Conservation (phyloP, 2,113 vertebrate genomes). For the Tursiops truncatus region DNA sequence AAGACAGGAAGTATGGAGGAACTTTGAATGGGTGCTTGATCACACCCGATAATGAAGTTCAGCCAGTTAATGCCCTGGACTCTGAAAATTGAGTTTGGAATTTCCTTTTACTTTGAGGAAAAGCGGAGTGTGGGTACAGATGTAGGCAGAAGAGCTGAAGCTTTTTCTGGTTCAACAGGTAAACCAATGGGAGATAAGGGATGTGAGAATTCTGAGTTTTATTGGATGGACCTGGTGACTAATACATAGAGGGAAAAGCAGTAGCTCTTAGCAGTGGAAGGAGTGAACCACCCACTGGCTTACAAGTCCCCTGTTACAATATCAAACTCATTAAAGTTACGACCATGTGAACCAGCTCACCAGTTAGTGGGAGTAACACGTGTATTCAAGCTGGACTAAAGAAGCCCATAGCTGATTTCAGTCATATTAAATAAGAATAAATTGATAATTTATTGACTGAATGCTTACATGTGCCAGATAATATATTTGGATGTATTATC, state of each 20-base stretch:
- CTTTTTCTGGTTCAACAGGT: neutral
- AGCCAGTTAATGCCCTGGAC: fast-evolving
- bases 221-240: neutral
- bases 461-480: neutral
- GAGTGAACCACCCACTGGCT: neutral
- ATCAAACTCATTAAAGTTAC: neutral
- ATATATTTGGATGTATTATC: neutral
- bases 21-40: neutral
- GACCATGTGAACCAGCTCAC: neutral
- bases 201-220: neutral
- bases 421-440: neutral
- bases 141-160: neutral
- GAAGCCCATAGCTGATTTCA: neutral
- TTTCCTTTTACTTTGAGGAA: neutral
- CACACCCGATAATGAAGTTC: too few species aligned
- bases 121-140: neutral
- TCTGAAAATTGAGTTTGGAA: neutral
- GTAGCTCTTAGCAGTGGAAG: neutral
- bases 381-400: neutral
- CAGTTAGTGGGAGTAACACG: neutral
- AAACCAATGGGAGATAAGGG: neutral
- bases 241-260: neutral
- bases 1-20: neutral
- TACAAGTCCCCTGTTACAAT: neutral
- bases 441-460: neutral